Conservation (phyloP, 1,140 invertebrate species). For the Centruroides sculpturatus region DNA sequence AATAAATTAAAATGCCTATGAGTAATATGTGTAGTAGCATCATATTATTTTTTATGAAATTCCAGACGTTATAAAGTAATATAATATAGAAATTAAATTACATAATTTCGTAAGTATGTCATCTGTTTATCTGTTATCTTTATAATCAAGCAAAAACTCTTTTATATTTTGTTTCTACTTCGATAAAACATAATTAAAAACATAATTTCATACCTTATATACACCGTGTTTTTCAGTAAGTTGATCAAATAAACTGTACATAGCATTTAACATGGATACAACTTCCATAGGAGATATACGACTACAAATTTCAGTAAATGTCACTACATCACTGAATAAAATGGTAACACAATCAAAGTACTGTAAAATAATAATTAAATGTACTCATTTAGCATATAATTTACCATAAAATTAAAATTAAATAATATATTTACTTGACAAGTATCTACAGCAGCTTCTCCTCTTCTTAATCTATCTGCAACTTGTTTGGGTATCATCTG, state of each 20-base stretch:
- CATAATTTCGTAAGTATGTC: not conserved
- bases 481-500: slow-evolving; percentile 98
- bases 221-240: slow-evolving; percentile 81
- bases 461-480: slow-evolving; percentile 74
- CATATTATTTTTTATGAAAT: too few species aligned
- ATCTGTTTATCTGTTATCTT: not conserved
- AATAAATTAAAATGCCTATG: too few species aligned
- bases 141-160: too few species aligned
- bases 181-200: too few species aligned
- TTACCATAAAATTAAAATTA: not conserved
- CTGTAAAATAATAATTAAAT: slow-evolving; percentile 24
- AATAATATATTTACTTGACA: slow-evolving; percentile 56
- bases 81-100: not conserved
- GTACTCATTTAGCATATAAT: not conserved
- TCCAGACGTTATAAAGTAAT: slow-evolving; percentile 34
- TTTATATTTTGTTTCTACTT: too few species aligned
- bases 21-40: too few species aligned
- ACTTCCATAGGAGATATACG: slow-evolving; percentile 86
- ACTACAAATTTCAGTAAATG: slow-evolving; percentile 90
- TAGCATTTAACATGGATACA: slow-evolving; percentile 76
- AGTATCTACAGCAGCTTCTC: slow-evolving; percentile 85
- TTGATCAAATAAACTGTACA: slow-evolving; percentile 84
- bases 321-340: slow-evolving; percentile 89
- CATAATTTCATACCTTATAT: slow-evolving; percentile 60
- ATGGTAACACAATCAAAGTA: slow-evolving; percentile 86